Conservation (phyloP, 2,797 vertebrate genomes). For the Alca torda region DNA sequence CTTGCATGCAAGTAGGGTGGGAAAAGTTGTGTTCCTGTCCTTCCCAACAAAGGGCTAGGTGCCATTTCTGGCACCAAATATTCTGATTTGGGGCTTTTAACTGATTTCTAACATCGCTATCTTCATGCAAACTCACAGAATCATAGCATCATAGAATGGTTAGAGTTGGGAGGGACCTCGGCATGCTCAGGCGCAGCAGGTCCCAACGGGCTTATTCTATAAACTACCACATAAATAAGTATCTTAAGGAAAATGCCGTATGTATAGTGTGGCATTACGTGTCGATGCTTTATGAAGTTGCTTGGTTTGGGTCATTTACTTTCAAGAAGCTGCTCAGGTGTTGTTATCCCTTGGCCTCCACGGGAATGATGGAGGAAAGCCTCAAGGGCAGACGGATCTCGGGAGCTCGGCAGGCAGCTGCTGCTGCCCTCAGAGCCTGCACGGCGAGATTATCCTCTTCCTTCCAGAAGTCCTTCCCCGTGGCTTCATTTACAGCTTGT, state of each 20-base stretch:
- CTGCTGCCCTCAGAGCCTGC: too few relatives aligned
- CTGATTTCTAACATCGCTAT: background rate
- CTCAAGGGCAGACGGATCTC: background rate
- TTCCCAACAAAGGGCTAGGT: background rate
- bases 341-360: background rate
- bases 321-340: background rate
- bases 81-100: background rate
- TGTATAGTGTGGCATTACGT: too few relatives aligned
- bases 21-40: background rate
- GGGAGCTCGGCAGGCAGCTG: background rate
- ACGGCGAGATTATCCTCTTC: fast-evolving
- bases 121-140: background rate
- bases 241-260: background rate
- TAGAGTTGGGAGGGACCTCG: background rate
- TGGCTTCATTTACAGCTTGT: background rate
- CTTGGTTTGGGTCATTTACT: background rate
- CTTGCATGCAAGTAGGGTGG: fast-evolving
- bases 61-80: background rate
- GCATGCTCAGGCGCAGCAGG: background rate
- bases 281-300: background rate
- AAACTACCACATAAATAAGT: background rate
- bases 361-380: background rate
- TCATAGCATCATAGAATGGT: background rate
- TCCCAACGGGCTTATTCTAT: background rate
- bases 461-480: background rate